Base-by-base conservation (phyloP, 2,113 vertebrate species). In the Misgurnus mizolepis region DNA sequence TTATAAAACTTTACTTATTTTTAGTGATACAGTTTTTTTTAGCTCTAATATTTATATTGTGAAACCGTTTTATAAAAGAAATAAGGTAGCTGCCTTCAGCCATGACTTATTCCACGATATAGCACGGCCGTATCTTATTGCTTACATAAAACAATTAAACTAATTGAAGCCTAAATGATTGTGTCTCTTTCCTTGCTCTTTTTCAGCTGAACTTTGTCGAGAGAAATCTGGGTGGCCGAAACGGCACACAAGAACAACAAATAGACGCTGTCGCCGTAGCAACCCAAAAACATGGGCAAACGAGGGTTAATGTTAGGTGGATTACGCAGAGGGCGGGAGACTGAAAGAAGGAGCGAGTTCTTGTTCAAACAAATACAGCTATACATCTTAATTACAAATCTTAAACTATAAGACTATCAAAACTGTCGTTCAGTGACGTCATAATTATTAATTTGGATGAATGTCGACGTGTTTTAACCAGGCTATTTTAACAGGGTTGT, bases 141-240 rank as follows among this genome's bases (percentile, higher is more conserved):
- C 27, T 34, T 34, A 34, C 27, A 47, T 7, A 47, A 47, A 10
- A 47, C 45, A 47, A 7, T 47, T 47, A 47, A 7, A 47, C 45
- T 47, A 7, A 47, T 34, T 34, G 27, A 34, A 34, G 1, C 27
- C 27, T 34, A 34, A 34, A 22, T 73, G 10, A 5, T 12, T 47
- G 2, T 70, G 17, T 41, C 45, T 41, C 12, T 76, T 45, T 76
- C 2, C 72, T 71, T 7, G 39, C n/a, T 55, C 40, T 64, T 45
- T 71, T 43, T 58, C 83, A 94, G 93, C 92, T 0, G 93, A 94
- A 73, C 85, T 90, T 45, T 94, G 93, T 89, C 82, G 93, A 83
- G 91, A 91, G 88, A 43, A 79, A 85, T 92, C 93, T 6, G 93
- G 93, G 68, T 94, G 92, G 93, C 93, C 93, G 65, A 89, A 84